Conservation (phyloP, 2,113 vertebrate species). For the Macaca mulatta region DNA sequence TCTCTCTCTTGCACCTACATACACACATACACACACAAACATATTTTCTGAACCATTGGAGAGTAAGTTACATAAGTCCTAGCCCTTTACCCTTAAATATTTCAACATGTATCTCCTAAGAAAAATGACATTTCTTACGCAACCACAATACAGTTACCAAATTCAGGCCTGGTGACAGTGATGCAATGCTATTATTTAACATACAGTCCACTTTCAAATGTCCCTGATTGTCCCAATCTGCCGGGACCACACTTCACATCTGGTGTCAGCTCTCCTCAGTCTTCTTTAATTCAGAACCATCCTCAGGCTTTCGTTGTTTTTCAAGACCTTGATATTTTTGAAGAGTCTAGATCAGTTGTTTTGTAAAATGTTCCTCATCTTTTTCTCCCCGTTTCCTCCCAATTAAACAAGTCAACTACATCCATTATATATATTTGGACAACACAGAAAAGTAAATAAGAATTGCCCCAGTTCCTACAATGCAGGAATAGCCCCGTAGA, state of each 20-base stretch:
- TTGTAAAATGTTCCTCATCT: background rate
- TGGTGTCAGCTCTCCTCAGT: background rate
- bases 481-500: background rate
- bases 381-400: rapidly evolving
- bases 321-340: background rate
- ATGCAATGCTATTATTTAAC: background rate
- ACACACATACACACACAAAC: background rate
- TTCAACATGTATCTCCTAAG: slow-evolving; percentile 27
- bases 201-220: background rate
- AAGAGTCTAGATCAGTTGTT: background rate
- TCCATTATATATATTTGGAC: background rate
- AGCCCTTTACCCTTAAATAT: slow-evolving; percentile 45
- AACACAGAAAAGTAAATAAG: background rate
- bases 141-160: background rate
- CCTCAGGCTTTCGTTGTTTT: background rate
- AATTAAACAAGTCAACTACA: background rate
- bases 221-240: background rate
- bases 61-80: background rate
- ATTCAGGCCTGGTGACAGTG: background rate
- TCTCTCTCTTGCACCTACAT: background rate
- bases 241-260: rapidly evolving
- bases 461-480: background rate
- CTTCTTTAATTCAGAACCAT: background rate
- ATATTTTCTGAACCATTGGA: background rate
- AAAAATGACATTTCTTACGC: slow-evolving; percentile 40